Conservation (phyloP, 2,797 vertebrate species). For the Enteromius afrohamiltoni region DNA sequence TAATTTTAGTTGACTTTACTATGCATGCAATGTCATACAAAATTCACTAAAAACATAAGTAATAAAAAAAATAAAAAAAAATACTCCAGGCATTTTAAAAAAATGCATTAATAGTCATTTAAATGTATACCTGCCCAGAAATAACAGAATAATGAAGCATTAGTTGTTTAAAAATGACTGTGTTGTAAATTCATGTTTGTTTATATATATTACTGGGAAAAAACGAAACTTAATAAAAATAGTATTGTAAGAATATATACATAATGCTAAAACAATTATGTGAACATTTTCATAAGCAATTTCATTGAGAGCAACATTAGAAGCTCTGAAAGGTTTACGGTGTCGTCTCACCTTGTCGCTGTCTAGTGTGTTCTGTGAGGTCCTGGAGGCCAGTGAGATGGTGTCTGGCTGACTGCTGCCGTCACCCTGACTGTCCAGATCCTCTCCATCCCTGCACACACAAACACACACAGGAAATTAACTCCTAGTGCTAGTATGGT, state of each 20-base stretch:
- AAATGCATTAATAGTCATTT: neutral
- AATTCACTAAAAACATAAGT: neutral
- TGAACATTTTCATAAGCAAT: neutral
- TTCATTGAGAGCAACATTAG: neutral
- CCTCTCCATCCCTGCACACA: slow-evolving; percentile 91
- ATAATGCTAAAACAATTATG: neutral
- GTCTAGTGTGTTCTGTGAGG: slow-evolving; percentile 97
- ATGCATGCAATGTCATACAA: neutral
- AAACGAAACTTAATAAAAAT: no score
- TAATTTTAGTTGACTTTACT: neutral
- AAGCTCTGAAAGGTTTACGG: neutral
- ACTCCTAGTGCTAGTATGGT: neutral
- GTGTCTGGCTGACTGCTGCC: slow-evolving; percentile 98
- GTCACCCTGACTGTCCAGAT: slow-evolving; percentile 97
- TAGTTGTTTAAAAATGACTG: no score
- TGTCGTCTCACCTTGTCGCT: slow-evolving; percentile 90
- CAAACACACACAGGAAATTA: slow-evolving; percentile 37
- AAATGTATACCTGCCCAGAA: neutral
- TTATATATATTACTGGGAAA: neutral
- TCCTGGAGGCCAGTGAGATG: slow-evolving; percentile 96
- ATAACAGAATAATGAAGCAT: neutral
- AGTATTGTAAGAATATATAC: neutral
- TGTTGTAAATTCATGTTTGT: neutral
- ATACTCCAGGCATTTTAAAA: neutral
- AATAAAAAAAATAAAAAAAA: neutral